Evolutionary conservation across 2,797 vertebrate species (phyloP), one percentile per base, ranked within the genome.

Genomic region (Bufotes viridis): DNA sequence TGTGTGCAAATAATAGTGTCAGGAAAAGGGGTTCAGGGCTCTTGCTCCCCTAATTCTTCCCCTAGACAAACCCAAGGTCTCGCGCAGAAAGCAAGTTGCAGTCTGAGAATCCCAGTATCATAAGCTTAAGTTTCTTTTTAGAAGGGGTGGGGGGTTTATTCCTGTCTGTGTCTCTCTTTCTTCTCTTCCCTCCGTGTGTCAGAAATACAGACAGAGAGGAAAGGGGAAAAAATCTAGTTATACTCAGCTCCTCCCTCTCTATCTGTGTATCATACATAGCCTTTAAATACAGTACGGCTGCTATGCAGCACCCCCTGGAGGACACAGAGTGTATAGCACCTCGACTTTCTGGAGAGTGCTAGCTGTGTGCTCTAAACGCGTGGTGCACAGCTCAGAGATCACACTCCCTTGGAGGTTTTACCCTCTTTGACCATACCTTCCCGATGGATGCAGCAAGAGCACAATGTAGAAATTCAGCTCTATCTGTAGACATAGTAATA

Each of bases 141-240:
- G 34, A 67, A 78, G 74, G 81, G 80, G 82, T 84, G 81, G 81
- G 81, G 79, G 67, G 14, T 29, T 55, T 85, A 81, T 88, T 85
- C 69, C 67, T 81, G 65, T 88, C 75, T 88, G 58, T 87, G 67
- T 82, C 67, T 81, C 87, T 89, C 84, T 89, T 86, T 89, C 84
- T 89, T 86, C 84, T 89, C 88, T 89, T 85, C 88, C 84, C 88
- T 89, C 88, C 88, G 88, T 86, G 88, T 89, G 88, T 89, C 88
- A 89, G 88, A 84, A 84, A 85, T 89, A 89, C 88, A 89, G 88
- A 75, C 88, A 86, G 84, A 86, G 88, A 89, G 88, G 87, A 89
- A 89, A 89, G 87, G 60, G 78, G 82, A 69, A 89, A 89, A 88
- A 89, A 89, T 78, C 84, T 82, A 89, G 88, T 89, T 89, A 81